These are phyloP conservation scores for Chaetophractus vellerosus DNA, from an alignment of 2,797 vertebrate genomes.

Conservation along the genomic window DNA sequence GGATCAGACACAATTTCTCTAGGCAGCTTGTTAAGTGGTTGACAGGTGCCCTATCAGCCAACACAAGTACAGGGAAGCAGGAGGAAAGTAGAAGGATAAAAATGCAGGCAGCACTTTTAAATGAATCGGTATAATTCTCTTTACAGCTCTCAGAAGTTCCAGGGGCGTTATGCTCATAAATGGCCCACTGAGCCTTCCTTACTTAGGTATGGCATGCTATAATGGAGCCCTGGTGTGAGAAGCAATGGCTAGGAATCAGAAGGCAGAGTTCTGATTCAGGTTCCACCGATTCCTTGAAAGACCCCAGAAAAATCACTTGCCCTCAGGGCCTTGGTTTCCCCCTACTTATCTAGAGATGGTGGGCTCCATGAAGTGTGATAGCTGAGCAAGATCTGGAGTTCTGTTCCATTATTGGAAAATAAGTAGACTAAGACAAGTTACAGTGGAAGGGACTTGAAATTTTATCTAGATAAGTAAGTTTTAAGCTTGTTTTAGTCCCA, in stretches of 20 bases:
- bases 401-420: not conserved
- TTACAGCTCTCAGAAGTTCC: not conserved
- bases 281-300: not conserved
- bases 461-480: not conserved
- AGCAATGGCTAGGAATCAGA: not conserved
- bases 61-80: not conserved
- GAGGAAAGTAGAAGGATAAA: not conserved
- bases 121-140: not conserved
- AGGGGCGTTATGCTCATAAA: not conserved
- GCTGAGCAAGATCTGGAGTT: too few relatives aligned
- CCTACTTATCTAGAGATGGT: not conserved
- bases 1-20: not conserved
- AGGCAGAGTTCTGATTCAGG: not conserved
- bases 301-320: not conserved
- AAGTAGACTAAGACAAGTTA: not conserved
- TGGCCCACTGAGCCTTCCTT: not conserved
- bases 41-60: not conserved
- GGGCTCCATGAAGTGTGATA: not conserved
- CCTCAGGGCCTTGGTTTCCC: not conserved
- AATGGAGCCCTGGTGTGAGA: not conserved
- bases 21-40: not conserved
- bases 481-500: not conserved
- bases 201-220: rapidly evolving
- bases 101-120: not conserved
- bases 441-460: not conserved